These are phyloP conservation scores for Porphyrio hochstetteri DNA, from an alignment of 2,113 vertebrate species.

Conservation along the genomic window DNA sequence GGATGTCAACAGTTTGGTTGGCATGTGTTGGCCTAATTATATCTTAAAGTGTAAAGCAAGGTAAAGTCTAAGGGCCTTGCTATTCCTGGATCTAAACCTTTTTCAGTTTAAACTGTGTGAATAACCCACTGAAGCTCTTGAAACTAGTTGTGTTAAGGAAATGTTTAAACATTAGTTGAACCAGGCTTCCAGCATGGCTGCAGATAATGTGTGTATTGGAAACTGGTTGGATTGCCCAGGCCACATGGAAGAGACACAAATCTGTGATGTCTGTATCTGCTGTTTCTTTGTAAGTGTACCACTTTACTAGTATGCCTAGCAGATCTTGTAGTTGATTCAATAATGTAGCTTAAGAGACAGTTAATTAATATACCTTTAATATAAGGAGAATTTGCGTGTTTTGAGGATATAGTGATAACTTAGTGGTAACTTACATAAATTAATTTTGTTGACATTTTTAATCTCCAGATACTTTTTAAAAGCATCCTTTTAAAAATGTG, in stretches of 20 bases:
- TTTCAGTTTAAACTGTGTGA: not conserved
- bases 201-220: fast-evolving
- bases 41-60: not conserved
- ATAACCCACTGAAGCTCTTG: not conserved
- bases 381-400: no score
- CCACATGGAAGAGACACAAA: not conserved
- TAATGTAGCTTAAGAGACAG: no score
- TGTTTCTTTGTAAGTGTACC: not conserved
- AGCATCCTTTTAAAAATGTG: not conserved
- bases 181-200: not conserved
- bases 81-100: not conserved
- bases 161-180: not conserved
- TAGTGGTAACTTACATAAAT: not conserved
- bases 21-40: not conserved
- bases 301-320: not conserved
- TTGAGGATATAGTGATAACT: no score
- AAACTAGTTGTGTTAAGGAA: not conserved
- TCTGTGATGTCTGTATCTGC: not conserved
- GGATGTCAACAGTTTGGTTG: not conserved
- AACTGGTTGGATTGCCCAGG: not conserved
- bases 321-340: not conserved
- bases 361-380: no score
- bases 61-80: not conserved
- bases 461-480: not conserved
- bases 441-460: not conserved